Base-by-base conservation (phyloP, 1,140 invertebrate species). In the Hydropsyche tenuis region DNA sequence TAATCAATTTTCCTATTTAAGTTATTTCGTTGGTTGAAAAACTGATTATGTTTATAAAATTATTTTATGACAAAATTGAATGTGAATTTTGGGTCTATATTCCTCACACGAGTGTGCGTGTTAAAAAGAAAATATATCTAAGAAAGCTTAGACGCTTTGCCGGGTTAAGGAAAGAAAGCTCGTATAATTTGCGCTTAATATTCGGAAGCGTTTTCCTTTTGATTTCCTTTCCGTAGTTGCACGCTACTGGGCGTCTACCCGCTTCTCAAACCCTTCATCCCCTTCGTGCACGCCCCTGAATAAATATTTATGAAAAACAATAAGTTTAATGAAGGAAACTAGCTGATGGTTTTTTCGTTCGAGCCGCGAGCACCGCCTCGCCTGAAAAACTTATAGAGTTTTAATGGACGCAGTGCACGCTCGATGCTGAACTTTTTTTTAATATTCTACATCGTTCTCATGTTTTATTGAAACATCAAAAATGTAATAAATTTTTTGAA, bases 241-340 rank as follows among this genome's bases (percentile, higher is more conserved):
- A 53, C 48, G 48, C 48, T 16, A 53, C 48, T 53, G 48, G 48
- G 48, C 48, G 48, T 37, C 3, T 37, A 9, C 14, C 48, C n/a
- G n/a, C n/a, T n/a, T n/a, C n/a, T n/a, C n/a, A n/a, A 53, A 53
- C 63, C 63, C 63, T 23, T 69, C 51, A 9, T 42, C n/a, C 37
- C 65, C 20, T 7, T 18, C n/a, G 27, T 7, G 27, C 12, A 18
- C 65, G 45, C 68, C 66, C 45, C 48, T 70, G 68, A 70, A 70
- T 70, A 70, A 70, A 70, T 70, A 70, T 70, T 70, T 70, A 70
- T 70, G 68, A 70, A 70, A 56, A 70, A 70, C 68, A 70, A 70
- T 70, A 70, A 70, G 68, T 70, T 70, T 70, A 70, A 70, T 56
- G 68, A 70, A 70, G 51, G 68, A 70, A 70, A 70, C 68, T 56